Evolutionary conservation across 35 echinoderm and acorn worm species (phyloP), one percentile per base, ranked within the genome.

Genomic region (Strongylocentrotus purpuratus): DNA sequence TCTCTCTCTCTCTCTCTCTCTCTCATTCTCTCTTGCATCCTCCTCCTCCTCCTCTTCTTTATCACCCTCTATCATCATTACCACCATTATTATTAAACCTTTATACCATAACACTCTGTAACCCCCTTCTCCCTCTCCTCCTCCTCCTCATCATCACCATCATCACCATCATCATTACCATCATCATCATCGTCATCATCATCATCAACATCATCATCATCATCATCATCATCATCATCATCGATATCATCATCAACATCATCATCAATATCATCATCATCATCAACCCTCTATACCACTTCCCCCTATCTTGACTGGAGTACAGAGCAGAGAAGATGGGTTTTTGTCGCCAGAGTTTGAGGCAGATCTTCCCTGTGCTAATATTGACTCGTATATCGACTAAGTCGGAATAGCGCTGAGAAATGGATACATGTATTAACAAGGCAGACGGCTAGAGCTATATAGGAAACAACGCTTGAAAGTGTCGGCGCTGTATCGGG

Each of bases 361-460:
- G 33, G 45, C 11, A 59, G 87, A 33, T 89, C 33, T 46, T 33
- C 31, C 20, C 33, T 46, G 33, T 45, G 87, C 87, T 89, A 89
- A 89, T 89, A 89, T 89, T 89, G 32, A 46, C 87, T 46, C 45
- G 32, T 46, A 32, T 45, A 89, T 89, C 87, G 87, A 89, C 87
- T 89, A 45, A 46, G 45, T 89, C 45, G 87, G 45, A 22, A 46
- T 41, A 46, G 32, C 87, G 45, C 32, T 28, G 87, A 89, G 87
- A 89, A 89, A 89, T 89, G 32, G 87, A 89, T 89, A 89, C 87
- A 89, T 89, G 87, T 89, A 89, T 89, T 89, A 89, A 89, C 12
- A 89, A 32, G 31, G 45, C 65, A 78, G 65, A 78, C 65, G 22
- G 65, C 28, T 78, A 78, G 35, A 41, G 65, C 65, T 78, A 78